phyloP scores from a whole-genome alignment of 2,797 vertebrate species.

The Ceryle rudis region DNA sequence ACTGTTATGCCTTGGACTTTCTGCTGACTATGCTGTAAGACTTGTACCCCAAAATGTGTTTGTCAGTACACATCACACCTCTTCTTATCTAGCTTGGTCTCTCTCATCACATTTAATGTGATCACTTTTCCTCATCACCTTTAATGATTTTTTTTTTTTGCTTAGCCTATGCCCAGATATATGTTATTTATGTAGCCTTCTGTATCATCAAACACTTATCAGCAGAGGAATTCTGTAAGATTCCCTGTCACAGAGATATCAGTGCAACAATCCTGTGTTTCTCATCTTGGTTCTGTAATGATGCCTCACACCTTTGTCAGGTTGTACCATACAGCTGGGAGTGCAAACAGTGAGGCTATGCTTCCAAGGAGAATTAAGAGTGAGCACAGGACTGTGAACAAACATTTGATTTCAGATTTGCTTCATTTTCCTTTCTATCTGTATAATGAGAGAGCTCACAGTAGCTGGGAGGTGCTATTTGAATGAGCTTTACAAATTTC shows the following conservation, averaged over 20 bases:
- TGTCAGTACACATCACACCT: neutral
- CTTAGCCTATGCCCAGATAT: too few relatives aligned
- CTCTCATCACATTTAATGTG: neutral
- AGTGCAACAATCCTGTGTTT: neutral
- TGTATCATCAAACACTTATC: neutral
- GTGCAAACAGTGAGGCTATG: neutral
- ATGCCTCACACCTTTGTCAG: neutral
- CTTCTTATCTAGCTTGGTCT: neutral
- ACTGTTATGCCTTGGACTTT: constrained; percentile 5
- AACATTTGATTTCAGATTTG: neutral
- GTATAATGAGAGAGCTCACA: neutral
- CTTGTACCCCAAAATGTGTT: neutral
- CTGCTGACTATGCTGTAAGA: neutral
- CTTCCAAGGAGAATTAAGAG: neutral
- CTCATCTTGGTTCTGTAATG: neutral
- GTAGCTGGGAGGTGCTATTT: neutral
- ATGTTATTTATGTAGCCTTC: neutral
- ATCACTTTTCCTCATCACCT: too few relatives aligned
- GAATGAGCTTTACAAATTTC: neutral
- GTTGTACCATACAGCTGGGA: neutral
- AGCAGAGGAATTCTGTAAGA: neutral
- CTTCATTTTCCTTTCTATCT: neutral
- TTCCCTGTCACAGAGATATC: neutral
- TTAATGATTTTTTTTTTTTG: too few relatives aligned
- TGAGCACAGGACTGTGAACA: neutral